Conservation (phyloP, 2,888 invertebrate species). For the Magallana nippona region DNA sequence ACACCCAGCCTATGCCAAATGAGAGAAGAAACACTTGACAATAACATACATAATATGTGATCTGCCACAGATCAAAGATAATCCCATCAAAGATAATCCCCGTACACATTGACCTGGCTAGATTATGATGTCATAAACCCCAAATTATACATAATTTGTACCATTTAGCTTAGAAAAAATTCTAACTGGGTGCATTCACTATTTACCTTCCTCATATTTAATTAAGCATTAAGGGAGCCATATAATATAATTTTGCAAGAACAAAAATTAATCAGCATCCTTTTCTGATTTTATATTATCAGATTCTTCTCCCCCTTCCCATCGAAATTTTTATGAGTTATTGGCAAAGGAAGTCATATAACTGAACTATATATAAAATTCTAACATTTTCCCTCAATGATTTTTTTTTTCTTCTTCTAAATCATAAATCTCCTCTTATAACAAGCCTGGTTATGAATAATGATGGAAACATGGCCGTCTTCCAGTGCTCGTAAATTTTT, state of each 20-base stretch:
- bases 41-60: slow-evolving; percentile 30
- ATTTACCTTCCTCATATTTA: too few relatives aligned
- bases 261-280: too few relatives aligned
- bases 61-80: slow-evolving; percentile 1
- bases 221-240: too few relatives aligned
- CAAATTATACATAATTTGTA: background rate
- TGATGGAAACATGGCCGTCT: slow-evolving; percentile 48
- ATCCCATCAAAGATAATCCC: background rate
- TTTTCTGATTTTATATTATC: too few relatives aligned
- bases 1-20: background rate
- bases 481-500: slow-evolving; percentile 49
- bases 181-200: too few relatives aligned
- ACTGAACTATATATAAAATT: background rate
- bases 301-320: too few relatives aligned
- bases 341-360: background rate
- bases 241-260: too few relatives aligned
- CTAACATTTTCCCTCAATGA: background rate
- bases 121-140: background rate
- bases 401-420: background rate
- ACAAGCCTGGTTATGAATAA: slow-evolving; percentile 39
- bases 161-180: too few relatives aligned
- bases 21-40: slow-evolving; percentile 32
- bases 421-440: slow-evolving; percentile 28
- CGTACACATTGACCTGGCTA: background rate
- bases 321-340: too few relatives aligned